Evolutionary conservation across 1,140 invertebrate genomes (phyloP).

Genomic region (Aphelenchoides avenae): DNA sequence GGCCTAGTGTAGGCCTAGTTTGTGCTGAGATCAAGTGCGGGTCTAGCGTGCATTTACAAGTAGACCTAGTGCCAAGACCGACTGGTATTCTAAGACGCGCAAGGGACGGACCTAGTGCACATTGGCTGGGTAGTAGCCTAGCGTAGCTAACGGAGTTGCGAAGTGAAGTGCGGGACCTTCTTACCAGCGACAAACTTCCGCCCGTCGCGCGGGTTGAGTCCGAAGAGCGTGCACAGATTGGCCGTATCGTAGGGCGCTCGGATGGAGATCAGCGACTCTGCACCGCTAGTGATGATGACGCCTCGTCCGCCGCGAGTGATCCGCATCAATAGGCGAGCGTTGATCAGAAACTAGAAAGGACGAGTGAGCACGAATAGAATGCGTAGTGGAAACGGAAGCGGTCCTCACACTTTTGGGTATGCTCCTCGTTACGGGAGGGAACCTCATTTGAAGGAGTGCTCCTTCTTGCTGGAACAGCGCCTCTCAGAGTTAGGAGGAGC

Average conservation of each 20-base stretch:
- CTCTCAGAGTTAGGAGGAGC: no score
- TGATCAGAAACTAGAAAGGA: conserved; percentile 43
- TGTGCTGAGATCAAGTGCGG: neutral
- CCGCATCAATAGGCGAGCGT: conserved; percentile 26
- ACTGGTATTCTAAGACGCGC: neutral
- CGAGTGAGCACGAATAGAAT: conserved; percentile 4
- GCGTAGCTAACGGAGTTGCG: conserved; percentile 13
- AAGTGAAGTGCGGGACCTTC: neutral
- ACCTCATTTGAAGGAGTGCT: no score
- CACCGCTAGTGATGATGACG: conserved; percentile 44
- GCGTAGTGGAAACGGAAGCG: neutral
- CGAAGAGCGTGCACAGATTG: conserved; percentile 51
- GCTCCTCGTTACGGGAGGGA: no score
- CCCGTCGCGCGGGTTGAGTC: conserved; percentile 20
- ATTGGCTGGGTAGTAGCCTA: no score
- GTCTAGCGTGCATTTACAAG: neutral
- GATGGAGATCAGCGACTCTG: conserved; percentile 43
- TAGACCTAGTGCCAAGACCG: neutral
- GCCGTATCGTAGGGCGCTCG: conserved; percentile 54
- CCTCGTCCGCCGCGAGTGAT: conserved; percentile 33
- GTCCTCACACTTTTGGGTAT: no score
- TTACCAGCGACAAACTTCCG: conserved; percentile 30
- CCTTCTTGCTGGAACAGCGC: no score
- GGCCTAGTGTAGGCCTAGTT: conserved; percentile 1
- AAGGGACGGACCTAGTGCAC: neutral